Evolutionary conservation across 2,888 invertebrate genomes (phyloP), one percentile per base, ranked within the genome.

Genomic region (Macrophya annulata): DNA sequence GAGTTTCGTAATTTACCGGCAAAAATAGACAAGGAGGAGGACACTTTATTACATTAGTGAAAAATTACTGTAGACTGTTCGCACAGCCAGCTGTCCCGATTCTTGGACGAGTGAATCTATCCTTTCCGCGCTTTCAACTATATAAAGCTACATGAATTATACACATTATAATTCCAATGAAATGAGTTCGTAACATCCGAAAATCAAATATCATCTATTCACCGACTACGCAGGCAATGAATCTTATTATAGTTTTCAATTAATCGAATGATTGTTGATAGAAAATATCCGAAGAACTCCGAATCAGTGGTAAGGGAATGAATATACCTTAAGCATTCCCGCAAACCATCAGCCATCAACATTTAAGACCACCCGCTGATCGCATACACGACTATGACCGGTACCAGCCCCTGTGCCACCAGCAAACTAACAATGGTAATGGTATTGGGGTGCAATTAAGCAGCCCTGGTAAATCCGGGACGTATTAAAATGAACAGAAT

Each of bases 41-140:
- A 86, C 45, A 84, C 86, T 86, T 88, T 85, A 87, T 87, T 84
- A 86, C 87, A 72, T 84, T 48, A 85, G 86, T 88, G 87, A 87
- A 86, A 88, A 88, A 88, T 88, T 85, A 84, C 85, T 84, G 59
- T 68, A 55, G 83, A 83, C 83, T 55, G 77, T 40, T 48, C 72
- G 81, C 72, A 51, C 48, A 62, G 74, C 65, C 84, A 40, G 51
- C 62, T 81, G 62, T 62, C 76, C 21, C 37, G 77, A 51, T n/a
- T 77, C 45, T 21, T n/a, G 48, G 81, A 81, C 51, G 31, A 68
- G 45, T 68, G 83, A 83, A 83, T 83, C 83, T 31, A 68, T 83
- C 83, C 68, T 65, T 83, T 83, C 83, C 81, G 43, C 40, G 43
- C 81, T 55, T 79, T 9, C 12, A 37, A n/a, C 43, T 77, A 77